Evolutionary conservation across 2,797 vertebrate genomes (phyloP).

Genomic region (Melanotaenia maccullochi): DNA sequence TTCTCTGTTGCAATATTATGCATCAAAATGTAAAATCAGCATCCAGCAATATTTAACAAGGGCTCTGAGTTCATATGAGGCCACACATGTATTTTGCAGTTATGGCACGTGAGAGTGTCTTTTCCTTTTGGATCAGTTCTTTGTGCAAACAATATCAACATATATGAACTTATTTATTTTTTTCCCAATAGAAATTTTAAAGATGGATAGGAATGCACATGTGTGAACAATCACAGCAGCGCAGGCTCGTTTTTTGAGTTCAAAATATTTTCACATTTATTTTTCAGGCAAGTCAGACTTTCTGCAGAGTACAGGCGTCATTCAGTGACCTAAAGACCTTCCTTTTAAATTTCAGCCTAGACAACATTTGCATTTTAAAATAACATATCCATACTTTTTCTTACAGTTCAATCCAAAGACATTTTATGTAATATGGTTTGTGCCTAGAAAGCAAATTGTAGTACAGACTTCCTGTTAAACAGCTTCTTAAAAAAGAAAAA

Average conservation of each 20-base stretch:
- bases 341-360: background rate
- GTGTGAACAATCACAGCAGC: background rate
- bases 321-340: background rate
- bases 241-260: background rate
- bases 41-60: background rate
- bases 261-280: background rate
- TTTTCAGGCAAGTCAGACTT: background rate
- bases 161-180: background rate
- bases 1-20: background rate
- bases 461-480: background rate
- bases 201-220: background rate
- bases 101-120: background rate
- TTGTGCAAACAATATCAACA: background rate
- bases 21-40: background rate
- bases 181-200: background rate
- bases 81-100: background rate
- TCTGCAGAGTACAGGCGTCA: background rate
- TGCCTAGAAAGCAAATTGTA: background rate
- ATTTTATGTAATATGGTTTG: background rate
- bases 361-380: background rate
- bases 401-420: background rate
- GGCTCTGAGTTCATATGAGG: slow-evolving; percentile 12
- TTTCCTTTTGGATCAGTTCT: background rate
- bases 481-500: background rate
- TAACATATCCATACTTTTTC: background rate